A percentile compares a stretch with the other conserved stretches of the same genome.
Conservation (phyloP, 2,113 vertebrate genomes). For the Chloropsis hardwickii region DNA sequence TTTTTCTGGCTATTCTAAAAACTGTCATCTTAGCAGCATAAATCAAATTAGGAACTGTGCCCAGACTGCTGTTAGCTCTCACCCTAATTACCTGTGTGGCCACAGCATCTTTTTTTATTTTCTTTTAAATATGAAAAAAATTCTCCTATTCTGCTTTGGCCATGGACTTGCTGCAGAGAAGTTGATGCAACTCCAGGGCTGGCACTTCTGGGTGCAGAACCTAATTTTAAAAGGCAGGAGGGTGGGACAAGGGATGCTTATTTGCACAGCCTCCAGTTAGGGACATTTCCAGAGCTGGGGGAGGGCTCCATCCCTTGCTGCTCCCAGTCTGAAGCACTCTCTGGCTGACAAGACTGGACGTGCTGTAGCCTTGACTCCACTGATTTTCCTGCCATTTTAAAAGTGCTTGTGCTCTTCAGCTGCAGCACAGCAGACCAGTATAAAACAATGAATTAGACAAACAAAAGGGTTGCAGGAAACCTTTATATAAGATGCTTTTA, state of each 20-base stretch:
- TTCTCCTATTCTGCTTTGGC: background rate
- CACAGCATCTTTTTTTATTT: background rate
- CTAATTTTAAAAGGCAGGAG: background rate
- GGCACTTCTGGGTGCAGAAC: background rate
- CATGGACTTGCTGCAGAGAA: background rate
- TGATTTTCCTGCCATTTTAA: slow-evolving; percentile 12
- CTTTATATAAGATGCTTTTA: background rate
- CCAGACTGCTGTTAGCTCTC: background rate
- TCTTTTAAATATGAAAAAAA: background rate
- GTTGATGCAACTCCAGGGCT: background rate
- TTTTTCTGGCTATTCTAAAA: background rate
- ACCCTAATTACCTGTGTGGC: background rate
- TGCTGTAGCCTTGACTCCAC: slow-evolving; percentile 21
- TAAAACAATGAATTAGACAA: background rate
- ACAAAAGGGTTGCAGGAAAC: background rate
- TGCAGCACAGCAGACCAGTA: background rate
- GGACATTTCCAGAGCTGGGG: background rate
- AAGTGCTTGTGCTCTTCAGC: background rate
- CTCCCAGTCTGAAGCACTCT: slow-evolving; percentile 13
- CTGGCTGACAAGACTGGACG: background rate
- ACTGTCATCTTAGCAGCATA: background rate
- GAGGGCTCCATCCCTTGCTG: background rate
- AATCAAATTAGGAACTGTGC: background rate
- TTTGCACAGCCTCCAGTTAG: background rate
- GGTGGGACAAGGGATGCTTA: background rate